Evolutionary conservation across 2,888 invertebrate genomes (phyloP), one percentile per base, ranked within the genome.

Genomic region (Drosophila mayaguana): DNA sequence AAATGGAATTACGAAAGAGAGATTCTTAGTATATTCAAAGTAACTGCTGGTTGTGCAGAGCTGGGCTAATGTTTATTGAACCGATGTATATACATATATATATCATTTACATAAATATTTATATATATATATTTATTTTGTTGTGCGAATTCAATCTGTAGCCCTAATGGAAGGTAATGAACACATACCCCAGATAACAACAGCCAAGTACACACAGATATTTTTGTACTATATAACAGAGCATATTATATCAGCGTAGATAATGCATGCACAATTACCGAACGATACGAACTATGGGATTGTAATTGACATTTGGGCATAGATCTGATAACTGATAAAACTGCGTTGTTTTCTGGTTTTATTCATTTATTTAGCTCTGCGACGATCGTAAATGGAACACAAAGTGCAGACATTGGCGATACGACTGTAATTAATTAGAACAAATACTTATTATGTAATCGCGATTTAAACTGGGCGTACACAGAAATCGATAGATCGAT

Each of bases 211-310:
- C 18, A 53, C 36, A 20, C n/a, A 72, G 69, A 75, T 76, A 50
- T 61, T 51, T 38, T 43, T 36, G 43, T 42, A 36, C 53, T 45
- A 20, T 34, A 50, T 34, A 45, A 22, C 18, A 32, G n/a, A 7
- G 28, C 7, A 48, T 50, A 50, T 72, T 84, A 32, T 32, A 32
- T 83, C 79, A 63, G 73, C 36, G 51, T 16, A 66, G 84, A 83
- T 87, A 83, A 81, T 83, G 78, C 78, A 70, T 69, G 84, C 84
- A 87, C 79, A 84, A 84, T 87, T 84, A 69, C 55, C 63, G 62
- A 70, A 74, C 38, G 61, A 46, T 16, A 42, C 43, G 42, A 55
- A 45, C 59, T 59, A 42, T 40, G 60, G 32, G 53, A 63, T 61
- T 79, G 75, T 78, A 77, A 77, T 77, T 79, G 75, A 36, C 75